phyloP scores from a whole-genome alignment of 2,888 invertebrate genomes.

The Lepidonotus clava region DNA sequence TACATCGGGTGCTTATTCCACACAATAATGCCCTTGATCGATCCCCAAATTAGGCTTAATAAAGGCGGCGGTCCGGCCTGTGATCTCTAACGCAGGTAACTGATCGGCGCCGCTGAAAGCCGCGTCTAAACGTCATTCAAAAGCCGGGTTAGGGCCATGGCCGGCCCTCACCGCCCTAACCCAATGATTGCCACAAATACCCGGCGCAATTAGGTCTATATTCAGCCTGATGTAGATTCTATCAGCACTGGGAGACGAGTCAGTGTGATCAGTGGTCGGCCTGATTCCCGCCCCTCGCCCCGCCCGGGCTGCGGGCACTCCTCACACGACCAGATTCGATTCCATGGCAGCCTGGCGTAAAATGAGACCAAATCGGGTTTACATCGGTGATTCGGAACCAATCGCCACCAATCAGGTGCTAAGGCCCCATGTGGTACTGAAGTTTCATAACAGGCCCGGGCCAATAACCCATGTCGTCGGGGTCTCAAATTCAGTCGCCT shows the following conservation, averaged over 20 bases:
- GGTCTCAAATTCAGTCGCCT: not conserved
- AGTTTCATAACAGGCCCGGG: not conserved
- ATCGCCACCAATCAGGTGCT: not conserved
- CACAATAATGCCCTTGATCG: slow-evolving; percentile 28
- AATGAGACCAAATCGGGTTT: slow-evolving; percentile 33
- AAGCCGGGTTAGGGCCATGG: slow-evolving; percentile 21
- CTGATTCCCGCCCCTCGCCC: not conserved
- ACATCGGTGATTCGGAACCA: not conserved
- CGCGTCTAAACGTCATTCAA: slow-evolving; percentile 41
- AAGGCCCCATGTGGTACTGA: too few relatives aligned
- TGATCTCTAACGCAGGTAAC: slow-evolving; percentile 54
- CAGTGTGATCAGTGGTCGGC: not conserved
- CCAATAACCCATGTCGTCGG: not conserved
- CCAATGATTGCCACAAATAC: slow-evolving; percentile 31
- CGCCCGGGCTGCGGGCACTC: not conserved
- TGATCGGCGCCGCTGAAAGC: slow-evolving; percentile 27
- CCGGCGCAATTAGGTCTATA: slow-evolving; percentile 30
- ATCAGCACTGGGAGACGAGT: slow-evolving; percentile 31
- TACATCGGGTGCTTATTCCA: slow-evolving; percentile 40
- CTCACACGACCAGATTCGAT: too few relatives aligned
- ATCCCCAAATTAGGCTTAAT: slow-evolving; percentile 49
- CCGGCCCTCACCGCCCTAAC: not conserved
- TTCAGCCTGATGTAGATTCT: slow-evolving; percentile 12
- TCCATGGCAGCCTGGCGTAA: slow-evolving; percentile 9
- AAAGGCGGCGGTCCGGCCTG: slow-evolving; percentile 10